phyloP scores from a whole-genome alignment of 2,113 vertebrate species.

The Brachyhypopomus occidentalis region DNA sequence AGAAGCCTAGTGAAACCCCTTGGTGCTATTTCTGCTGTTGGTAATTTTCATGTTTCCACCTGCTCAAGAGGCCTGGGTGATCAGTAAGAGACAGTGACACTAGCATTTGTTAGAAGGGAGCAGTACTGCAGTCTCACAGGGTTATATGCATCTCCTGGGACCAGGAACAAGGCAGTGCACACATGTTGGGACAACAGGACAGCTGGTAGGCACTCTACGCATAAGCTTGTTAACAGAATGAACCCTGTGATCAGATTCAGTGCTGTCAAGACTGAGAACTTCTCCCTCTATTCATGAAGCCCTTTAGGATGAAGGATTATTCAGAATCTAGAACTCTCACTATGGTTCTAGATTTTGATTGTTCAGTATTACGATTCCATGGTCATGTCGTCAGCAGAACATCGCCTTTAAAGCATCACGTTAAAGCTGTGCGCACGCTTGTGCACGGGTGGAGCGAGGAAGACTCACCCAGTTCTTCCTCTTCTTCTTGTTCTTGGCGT shows the following conservation, averaged over 20 bases:
- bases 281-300: too few relatives aligned
- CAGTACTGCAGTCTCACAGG: background rate
- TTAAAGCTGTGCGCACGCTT: too few relatives aligned
- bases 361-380: too few relatives aligned
- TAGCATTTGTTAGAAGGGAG: background rate
- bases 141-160: background rate
- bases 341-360: too few relatives aligned
- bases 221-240: too few relatives aligned
- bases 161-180: too few relatives aligned
- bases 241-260: too few relatives aligned
- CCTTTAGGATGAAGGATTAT: too few relatives aligned
- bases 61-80: constrained; percentile 25
- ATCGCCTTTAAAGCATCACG: background rate
- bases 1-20: background rate
- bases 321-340: too few relatives aligned
- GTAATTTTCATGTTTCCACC: constrained; percentile 43
- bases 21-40: background rate
- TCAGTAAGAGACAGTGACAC: background rate
- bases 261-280: too few relatives aligned
- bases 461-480: constrained; percentile 88
- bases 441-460: background rate
- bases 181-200: background rate
- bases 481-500: constrained; percentile 86
- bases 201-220: too few relatives aligned
- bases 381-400: background rate